A percentile compares a stretch with the other conserved stretches of the same genome.
phyloP scores from a whole-genome alignment of 2,888 invertebrate genomes.

The Podabrus alpinus region DNA sequence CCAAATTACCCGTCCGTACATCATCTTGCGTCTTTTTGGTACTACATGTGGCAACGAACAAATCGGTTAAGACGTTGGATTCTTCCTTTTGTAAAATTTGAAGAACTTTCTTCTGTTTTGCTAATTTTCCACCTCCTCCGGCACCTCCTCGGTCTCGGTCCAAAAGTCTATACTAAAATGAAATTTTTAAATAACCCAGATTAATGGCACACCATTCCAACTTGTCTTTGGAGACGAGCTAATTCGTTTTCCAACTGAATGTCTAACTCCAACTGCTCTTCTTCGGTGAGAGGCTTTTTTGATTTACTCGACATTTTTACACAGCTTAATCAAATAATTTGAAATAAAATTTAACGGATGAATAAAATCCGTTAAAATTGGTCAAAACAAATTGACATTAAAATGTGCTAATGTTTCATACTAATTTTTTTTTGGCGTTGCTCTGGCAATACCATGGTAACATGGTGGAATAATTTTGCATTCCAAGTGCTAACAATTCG shows the following conservation, averaged over 20 bases:
- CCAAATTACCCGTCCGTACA: slow-evolving; percentile 59
- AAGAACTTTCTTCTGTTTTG: slow-evolving; percentile 67
- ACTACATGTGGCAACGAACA: slow-evolving; percentile 64
- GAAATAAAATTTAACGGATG: not conserved
- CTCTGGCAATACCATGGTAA: too few species aligned
- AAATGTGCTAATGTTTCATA: not conserved
- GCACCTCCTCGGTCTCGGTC: slow-evolving; percentile 68
- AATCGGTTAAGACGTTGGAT: slow-evolving; percentile 65
- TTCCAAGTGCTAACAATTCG: too few species aligned
- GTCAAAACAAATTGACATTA: not conserved
- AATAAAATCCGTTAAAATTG: not conserved
- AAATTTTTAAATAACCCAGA: not conserved
- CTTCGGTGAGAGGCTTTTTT: slow-evolving; percentile 48
- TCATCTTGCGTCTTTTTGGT: slow-evolving; percentile 62
- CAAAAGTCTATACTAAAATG: slow-evolving; percentile 72
- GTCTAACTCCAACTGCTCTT: slow-evolving; percentile 74
- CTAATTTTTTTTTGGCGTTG: too few species aligned
- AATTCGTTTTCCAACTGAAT: slow-evolving; percentile 79
- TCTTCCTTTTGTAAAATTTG: slow-evolving; percentile 65
- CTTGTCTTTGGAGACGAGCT: slow-evolving; percentile 76
- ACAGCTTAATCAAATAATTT: not conserved
- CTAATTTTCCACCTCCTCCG: slow-evolving; percentile 64
- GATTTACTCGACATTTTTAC: slow-evolving; percentile 18
- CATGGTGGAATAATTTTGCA: too few species aligned
- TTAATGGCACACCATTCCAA: slow-evolving; percentile 36